A percentile compares a stretch with the other conserved stretches of the same genome.
Evolutionary conservation across 1,140 invertebrate species (phyloP).

Genomic region (Cyphomyrmex costatus): DNA sequence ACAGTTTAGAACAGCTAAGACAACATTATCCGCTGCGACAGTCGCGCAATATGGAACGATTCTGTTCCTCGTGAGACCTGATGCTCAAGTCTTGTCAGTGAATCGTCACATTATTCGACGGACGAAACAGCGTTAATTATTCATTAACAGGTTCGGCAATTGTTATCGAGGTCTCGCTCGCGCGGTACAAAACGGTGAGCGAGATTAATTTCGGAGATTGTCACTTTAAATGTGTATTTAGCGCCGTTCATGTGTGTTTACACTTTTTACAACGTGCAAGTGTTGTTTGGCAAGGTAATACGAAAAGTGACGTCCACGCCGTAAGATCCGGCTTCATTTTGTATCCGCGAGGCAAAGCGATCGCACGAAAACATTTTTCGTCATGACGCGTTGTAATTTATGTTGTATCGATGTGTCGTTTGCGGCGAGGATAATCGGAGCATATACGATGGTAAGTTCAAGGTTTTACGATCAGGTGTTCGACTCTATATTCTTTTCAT

Average conservation of each 20-base stretch:
- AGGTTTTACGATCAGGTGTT: conserved; percentile 17
- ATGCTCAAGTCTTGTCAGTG: not conserved
- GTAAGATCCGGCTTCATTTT: conserved; percentile 44
- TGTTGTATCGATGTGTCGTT: conserved; percentile 81
- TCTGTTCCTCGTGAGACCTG: not conserved
- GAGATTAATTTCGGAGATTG: conserved; percentile 8
- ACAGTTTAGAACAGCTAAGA: not conserved
- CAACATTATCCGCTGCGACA: not conserved
- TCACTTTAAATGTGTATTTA: conserved; percentile 56
- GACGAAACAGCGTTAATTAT: conserved; percentile 18
- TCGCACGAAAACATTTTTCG: conserved; percentile 31
- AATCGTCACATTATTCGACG: not conserved
- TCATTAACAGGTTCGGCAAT: conserved; percentile 3
- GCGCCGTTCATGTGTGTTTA: conserved; percentile 65
- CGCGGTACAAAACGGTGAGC: not conserved
- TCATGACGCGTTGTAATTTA: conserved; percentile 63
- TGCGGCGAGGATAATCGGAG: conserved; percentile 83
- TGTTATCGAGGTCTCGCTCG: not conserved
- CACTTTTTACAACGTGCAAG: conserved; percentile 63
- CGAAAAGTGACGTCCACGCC: conserved; percentile 39
- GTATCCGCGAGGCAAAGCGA: conserved; percentile 38
- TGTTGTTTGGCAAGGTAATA: conserved; percentile 37
- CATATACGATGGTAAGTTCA: conserved; percentile 84
- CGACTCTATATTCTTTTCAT: not conserved
- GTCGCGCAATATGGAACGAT: conserved; percentile 7